Percentiles rank a stretch among this genome's conserved stretches.
phyloP scores from a whole-genome alignment of 2,113 vertebrate genomes.

The Mionectes macconnelli region DNA sequence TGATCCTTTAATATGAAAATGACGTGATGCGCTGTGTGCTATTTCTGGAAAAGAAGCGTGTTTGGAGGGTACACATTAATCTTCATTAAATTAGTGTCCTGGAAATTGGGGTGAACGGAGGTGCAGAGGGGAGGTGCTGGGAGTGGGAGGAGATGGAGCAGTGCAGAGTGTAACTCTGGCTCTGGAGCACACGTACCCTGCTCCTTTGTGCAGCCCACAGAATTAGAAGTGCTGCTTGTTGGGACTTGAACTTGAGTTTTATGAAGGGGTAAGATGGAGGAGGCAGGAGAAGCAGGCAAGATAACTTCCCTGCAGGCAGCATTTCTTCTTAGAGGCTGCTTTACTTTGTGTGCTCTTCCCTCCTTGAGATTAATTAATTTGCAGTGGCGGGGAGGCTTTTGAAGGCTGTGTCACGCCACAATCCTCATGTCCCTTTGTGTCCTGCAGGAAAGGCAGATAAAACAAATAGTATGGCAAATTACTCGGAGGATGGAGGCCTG shows the following conservation, averaged over 20 bases:
- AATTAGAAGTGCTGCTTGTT: neutral
- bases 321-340: neutral
- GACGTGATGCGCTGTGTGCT: neutral
- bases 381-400: neutral
- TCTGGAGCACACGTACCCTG: neutral
- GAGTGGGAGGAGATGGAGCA: neutral
- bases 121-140: neutral
- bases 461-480: neutral
- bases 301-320: neutral
- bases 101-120: slow-evolving; percentile 1
- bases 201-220: neutral
- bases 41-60: neutral
- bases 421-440: neutral
- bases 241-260: slow-evolving; percentile 9
- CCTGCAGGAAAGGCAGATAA: slow-evolving; percentile 5
- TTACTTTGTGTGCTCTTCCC: slow-evolving; percentile 1
- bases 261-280: neutral
- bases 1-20: slow-evolving; percentile 33
- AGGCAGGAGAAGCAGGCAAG: neutral
- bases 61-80: slow-evolving; percentile 21
- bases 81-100: slow-evolving; percentile 28
- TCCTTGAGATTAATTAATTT: neutral
- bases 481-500: neutral
- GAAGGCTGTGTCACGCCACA: neutral
- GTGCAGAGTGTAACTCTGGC: neutral